Percentiles rank a stretch among this genome's conserved stretches.
phyloP scores from a whole-genome alignment of 2,113 vertebrate genomes.

The Perca fluviatilis region DNA sequence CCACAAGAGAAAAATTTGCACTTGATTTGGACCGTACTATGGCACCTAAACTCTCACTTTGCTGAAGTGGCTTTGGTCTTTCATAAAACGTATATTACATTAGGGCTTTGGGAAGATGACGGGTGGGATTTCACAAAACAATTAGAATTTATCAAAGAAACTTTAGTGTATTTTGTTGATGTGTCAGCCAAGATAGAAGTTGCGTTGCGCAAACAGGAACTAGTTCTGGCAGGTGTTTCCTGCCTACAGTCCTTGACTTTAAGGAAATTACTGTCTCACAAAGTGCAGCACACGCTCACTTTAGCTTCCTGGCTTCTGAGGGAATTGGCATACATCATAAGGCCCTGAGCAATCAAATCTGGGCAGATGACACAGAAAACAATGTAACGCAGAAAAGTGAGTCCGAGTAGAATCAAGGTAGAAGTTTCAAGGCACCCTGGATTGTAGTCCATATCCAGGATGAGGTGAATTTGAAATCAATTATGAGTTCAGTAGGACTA shows the following conservation, averaged over 20 bases:
- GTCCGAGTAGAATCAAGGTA: constrained; percentile 2
- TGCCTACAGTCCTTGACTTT: constrained; percentile 32
- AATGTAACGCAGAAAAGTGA: constrained; percentile 4
- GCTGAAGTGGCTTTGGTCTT: constrained; percentile 37
- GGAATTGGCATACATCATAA: constrained; percentile 24
- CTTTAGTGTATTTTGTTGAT: constrained; percentile 53
- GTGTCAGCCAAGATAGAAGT: constrained; percentile 33
- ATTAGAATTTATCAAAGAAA: constrained; percentile 73
- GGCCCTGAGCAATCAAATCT: constrained; percentile 43
- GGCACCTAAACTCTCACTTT: constrained; percentile 32
- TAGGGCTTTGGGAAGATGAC: constrained; percentile 65
- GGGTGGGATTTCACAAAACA: constrained; percentile 59
- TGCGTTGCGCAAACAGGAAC: constrained; percentile 8
- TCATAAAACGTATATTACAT: constrained; percentile 75
- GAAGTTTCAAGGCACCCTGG: constrained; percentile 5
- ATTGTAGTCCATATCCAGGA: constrained; percentile 17
- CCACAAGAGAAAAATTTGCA: constrained; percentile 42
- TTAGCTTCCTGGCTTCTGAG: constrained; percentile 29
- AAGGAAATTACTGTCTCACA: constrained; percentile 40
- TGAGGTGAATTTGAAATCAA: constrained; percentile 55
- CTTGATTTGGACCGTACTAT: constrained; percentile 27
- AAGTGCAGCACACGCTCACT: constrained; percentile 17
- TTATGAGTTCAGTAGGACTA: constrained; percentile 52
- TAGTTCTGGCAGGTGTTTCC: constrained; percentile 35
- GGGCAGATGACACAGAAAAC: constrained; percentile 42